phyloP scores from a whole-genome alignment of 2,888 invertebrate genomes.

The Pseudococcus viburni region DNA sequence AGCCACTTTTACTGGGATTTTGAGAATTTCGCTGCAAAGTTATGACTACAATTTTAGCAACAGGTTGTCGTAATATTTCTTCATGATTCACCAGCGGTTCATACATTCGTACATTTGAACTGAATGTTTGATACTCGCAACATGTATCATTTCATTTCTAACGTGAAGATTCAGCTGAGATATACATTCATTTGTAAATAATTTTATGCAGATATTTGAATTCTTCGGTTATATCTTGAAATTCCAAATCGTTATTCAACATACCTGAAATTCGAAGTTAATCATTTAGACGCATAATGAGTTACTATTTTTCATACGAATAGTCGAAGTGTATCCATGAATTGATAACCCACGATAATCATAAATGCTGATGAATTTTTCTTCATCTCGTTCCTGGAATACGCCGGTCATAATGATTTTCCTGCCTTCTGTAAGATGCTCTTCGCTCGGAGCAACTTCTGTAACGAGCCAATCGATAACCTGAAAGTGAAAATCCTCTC shows the following conservation, averaged over 20 bases:
- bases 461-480: background rate
- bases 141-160: background rate
- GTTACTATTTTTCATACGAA: background rate
- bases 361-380: background rate
- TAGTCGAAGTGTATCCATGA: background rate
- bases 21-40: background rate
- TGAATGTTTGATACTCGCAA: background rate
- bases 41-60: background rate
- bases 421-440: background rate
- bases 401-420: background rate
- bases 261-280: background rate
- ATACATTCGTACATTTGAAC: background rate
- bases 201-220: background rate
- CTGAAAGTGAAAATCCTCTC: background rate
- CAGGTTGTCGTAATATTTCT: background rate
- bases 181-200: background rate
- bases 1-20: background rate
- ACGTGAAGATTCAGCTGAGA: background rate
- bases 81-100: background rate
- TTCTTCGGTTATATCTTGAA: background rate
- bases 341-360: conserved; percentile 10
- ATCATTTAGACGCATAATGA: background rate
- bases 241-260: conserved; percentile 5
- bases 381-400: background rate
- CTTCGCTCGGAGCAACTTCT: background rate